A percentile compares a stretch with the other conserved stretches of the same genome.
Evolutionary conservation across 2,797 vertebrate genomes (phyloP).

Genomic region (Dryobates pubescens): DNA sequence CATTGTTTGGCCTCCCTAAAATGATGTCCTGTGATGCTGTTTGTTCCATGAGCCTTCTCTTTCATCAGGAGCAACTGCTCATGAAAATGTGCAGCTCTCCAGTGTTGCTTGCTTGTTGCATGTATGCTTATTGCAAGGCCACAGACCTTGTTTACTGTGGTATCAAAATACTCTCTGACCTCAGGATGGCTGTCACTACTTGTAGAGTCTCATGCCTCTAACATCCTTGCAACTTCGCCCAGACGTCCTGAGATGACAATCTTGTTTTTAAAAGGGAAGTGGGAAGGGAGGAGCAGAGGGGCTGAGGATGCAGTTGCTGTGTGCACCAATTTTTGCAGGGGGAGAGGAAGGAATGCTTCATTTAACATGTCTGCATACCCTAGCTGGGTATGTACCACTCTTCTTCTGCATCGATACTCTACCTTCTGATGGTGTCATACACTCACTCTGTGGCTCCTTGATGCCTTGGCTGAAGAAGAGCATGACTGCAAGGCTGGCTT

Average conservation of each 20-base stretch:
- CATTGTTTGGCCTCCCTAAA: accelerated
- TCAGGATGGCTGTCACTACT: background rate
- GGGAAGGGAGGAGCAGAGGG: background rate
- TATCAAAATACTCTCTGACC: background rate
- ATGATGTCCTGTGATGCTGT: background rate
- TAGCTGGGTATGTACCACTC: background rate
- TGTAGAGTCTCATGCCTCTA: accelerated
- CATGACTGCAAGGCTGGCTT: background rate
- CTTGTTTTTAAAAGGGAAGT: accelerated
- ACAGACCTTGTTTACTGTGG: background rate
- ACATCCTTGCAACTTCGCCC: background rate
- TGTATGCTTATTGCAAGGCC: background rate
- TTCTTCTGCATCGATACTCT: background rate
- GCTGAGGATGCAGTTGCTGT: background rate
- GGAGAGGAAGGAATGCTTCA: background rate
- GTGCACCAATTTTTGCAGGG: background rate
- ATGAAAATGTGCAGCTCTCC: background rate
- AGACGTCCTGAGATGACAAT: background rate
- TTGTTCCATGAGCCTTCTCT: accelerated
- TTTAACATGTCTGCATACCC: background rate
- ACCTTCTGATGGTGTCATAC: accelerated
- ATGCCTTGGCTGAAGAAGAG: background rate
- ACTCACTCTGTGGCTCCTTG: accelerated
- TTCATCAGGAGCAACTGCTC: background rate
- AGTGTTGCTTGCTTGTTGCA: background rate